A percentile compares a stretch with the other conserved stretches of the same genome.
Conservation (phyloP, 2,888 invertebrate genomes). For the Lomographa bimaculata region DNA sequence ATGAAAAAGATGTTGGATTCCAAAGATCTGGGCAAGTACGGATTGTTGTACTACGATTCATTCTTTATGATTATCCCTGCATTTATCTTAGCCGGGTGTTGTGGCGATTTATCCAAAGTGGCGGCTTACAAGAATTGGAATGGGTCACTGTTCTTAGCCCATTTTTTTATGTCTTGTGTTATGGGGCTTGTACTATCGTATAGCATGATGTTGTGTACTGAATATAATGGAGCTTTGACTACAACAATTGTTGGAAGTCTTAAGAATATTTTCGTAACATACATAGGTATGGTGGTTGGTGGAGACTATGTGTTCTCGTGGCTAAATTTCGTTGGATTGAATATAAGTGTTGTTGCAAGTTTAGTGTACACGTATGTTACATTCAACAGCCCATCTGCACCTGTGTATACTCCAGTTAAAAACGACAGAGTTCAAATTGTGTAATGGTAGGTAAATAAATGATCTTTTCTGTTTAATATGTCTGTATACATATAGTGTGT, state of each 20-base stretch:
- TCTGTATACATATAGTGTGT: no score
- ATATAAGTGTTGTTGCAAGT: constrained; percentile 95
- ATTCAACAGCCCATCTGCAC: constrained; percentile 84
- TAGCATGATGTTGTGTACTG: constrained; percentile 97
- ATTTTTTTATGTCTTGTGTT: constrained; percentile 95
- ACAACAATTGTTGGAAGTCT: constrained; percentile 99
- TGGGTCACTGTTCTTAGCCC: constrained; percentile 88
- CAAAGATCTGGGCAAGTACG: constrained; percentile 95
- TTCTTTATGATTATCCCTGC: constrained; percentile 93
- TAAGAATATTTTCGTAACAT: constrained; percentile 98
- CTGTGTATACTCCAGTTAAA: constrained; percentile 50
- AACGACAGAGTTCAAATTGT: constrained; percentile 24
- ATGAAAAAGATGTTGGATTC: constrained; percentile 98
- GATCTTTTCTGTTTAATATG: no score
- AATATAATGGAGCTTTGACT: constrained; percentile 97
- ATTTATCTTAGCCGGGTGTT: constrained; percentile 86
- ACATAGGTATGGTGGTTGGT: constrained; percentile 98
- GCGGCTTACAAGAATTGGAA: constrained; percentile 88
- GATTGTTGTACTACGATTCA: constrained; percentile 95
- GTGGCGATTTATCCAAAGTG: constrained; percentile 88
- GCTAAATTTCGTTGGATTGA: constrained; percentile 97
- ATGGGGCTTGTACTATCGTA: constrained; percentile 98
- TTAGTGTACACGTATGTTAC: constrained; percentile 94
- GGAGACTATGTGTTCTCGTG: constrained; percentile 98
- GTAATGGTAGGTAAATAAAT: no score